Conservation (phyloP, 2,888 invertebrate genomes). For the Muschampia plurimacula region DNA sequence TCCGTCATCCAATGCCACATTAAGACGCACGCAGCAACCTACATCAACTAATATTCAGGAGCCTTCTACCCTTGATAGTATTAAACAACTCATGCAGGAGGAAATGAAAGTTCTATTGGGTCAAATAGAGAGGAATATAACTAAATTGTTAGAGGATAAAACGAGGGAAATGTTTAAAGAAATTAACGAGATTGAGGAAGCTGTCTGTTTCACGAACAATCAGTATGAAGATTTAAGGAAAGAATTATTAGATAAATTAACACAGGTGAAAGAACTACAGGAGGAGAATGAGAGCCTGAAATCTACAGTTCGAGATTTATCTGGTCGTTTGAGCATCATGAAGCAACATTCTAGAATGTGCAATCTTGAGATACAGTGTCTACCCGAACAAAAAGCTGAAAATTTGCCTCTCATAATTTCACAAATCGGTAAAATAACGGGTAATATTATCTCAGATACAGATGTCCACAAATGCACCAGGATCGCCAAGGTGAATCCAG, state of each 20-base stretch:
- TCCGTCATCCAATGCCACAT: neutral
- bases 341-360: neutral
- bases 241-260: neutral
- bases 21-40: neutral
- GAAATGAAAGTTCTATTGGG: neutral
- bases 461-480: neutral
- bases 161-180: neutral
- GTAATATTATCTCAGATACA: neutral
- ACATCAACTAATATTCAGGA: neutral
- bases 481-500: neutral
- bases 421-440: neutral
- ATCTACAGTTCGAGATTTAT: neutral
- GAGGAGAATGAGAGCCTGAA: neutral
- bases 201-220: neutral
- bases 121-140: neutral
- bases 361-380: neutral
- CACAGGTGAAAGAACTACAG: neutral
- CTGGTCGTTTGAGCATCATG: neutral
- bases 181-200: neutral
- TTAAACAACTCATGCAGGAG: neutral
- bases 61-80: neutral
- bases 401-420: neutral
- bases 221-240: slow-evolving; percentile 3
- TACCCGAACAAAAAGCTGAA: neutral
- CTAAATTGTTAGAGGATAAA: neutral